phyloP scores from a whole-genome alignment of 1,140 invertebrate species.

The Lineus longissimus region DNA sequence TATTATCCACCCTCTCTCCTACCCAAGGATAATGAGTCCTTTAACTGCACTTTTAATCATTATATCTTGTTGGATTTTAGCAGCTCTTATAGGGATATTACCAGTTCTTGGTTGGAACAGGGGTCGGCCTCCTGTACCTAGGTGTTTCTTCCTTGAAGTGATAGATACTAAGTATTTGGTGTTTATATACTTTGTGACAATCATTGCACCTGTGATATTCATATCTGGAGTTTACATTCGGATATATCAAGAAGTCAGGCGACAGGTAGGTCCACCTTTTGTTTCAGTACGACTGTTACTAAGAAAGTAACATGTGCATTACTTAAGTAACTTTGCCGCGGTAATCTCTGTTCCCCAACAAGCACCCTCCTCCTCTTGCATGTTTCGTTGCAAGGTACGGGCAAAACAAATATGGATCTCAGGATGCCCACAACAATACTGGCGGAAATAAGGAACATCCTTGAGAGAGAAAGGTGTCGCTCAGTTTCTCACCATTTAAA shows the following conservation, averaged over 20 bases:
- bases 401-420: too few species aligned
- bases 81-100: conserved; percentile 73
- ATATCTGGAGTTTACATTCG: conserved; percentile 81
- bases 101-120: conserved; percentile 82
- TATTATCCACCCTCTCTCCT: conserved; percentile 83
- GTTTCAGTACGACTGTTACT: too few species aligned
- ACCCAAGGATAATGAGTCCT: conserved; percentile 78
- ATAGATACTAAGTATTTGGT: conserved; percentile 85
- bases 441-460: too few species aligned
- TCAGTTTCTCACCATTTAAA: too few species aligned
- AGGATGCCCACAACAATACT: too few species aligned
- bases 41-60: conserved; percentile 82
- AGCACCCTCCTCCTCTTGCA: too few species aligned
- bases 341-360: too few species aligned
- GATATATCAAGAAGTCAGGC: conserved; percentile 81
- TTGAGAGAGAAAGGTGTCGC: too few species aligned
- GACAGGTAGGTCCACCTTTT: conserved; percentile 64
- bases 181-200: conserved; percentile 83
- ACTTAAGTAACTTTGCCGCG: too few species aligned
- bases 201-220: conserved; percentile 77
- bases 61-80: conserved; percentile 77
- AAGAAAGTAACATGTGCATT: too few species aligned
- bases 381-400: too few species aligned
- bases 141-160: conserved; percentile 76
- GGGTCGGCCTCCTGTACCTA: conserved; percentile 57